phyloP scores from a whole-genome alignment of 2,888 invertebrate genomes.

The Cepaea hortensis region DNA sequence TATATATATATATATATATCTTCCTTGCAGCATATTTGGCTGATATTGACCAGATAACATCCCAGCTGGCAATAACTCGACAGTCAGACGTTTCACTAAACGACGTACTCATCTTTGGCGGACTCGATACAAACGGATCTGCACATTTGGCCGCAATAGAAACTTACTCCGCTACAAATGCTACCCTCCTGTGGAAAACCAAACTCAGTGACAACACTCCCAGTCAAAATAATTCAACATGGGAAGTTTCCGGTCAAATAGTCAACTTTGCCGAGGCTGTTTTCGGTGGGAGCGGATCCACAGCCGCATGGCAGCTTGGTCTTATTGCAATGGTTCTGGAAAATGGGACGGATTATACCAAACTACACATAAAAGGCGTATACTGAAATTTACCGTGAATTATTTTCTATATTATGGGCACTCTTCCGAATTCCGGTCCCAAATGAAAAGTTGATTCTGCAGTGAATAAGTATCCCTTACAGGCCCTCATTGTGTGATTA shows the following conservation, averaged over 20 bases:
- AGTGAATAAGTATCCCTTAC: too few species aligned
- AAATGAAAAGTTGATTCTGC: too few species aligned
- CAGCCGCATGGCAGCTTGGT: not conserved
- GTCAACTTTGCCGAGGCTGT: not conserved
- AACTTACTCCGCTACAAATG: not conserved
- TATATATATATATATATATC: not conserved
- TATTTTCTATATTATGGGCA: too few species aligned
- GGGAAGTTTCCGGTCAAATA: constrained; percentile 22
- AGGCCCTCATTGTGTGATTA: too few species aligned
- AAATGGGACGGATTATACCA: constrained; percentile 1
- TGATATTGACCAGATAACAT: not conserved
- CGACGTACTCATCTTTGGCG: not conserved
- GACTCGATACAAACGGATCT: not conserved
- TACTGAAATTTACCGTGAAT: not conserved
- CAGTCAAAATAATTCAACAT: not conserved
- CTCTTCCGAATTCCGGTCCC: too few species aligned
- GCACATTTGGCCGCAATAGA: constrained; percentile 10
- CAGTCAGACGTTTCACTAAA: not conserved
- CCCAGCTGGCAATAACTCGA: constrained; percentile 10
- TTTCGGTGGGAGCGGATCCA: not conserved
- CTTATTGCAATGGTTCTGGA: constrained; percentile 20
- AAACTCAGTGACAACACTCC: not conserved
- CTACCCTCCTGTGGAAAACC: constrained; percentile 15
- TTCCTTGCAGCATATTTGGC: constrained; percentile 8
- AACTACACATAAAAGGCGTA: constrained; percentile 4